Evolutionary conservation across 2,797 vertebrate species (phyloP).

Genomic region (Protonibea diacanthus): DNA sequence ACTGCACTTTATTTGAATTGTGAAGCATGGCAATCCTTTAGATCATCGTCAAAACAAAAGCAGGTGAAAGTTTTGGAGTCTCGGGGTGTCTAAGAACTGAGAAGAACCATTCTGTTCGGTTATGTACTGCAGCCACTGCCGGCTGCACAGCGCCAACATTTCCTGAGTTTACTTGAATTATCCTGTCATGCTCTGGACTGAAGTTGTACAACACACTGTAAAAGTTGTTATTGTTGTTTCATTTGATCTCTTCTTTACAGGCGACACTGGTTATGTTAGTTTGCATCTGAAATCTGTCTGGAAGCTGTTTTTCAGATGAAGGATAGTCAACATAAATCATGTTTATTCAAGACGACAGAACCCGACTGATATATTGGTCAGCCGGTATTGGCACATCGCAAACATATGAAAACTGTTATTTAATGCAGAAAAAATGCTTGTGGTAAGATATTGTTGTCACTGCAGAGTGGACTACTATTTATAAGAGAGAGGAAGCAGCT

Average conservation of each 20-base stretch:
- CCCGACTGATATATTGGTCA: no score
- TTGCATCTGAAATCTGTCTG: neutral
- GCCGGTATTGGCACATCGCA: no score
- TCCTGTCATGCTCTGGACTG: constrained; percentile 2
- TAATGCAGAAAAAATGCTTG: no score
- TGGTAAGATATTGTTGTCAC: no score
- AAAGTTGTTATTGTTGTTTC: constrained; percentile 6
- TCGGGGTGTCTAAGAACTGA: neutral
- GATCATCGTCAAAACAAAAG: neutral
- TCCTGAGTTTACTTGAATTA: constrained; percentile 76
- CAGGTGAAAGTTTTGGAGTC: neutral
- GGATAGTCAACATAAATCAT: fast-evolving
- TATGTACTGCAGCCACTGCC: neutral
- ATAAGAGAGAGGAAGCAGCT: no score
- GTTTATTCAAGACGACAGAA: neutral
- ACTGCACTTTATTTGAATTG: constrained; percentile 29
- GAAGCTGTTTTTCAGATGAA: neutral
- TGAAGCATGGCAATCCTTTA: neutral
- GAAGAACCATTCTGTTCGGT: neutral
- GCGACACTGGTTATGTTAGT: neutral
- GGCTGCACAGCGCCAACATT: constrained; percentile 2
- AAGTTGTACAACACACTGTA: constrained; percentile 21
- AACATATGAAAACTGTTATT: no score
- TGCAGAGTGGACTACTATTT: no score
- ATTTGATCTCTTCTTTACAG: neutral